A percentile compares a stretch with the other conserved stretches of the same genome.
phyloP scores from a whole-genome alignment of 2,888 invertebrate species.

The Drosophila subsilvestris region DNA sequence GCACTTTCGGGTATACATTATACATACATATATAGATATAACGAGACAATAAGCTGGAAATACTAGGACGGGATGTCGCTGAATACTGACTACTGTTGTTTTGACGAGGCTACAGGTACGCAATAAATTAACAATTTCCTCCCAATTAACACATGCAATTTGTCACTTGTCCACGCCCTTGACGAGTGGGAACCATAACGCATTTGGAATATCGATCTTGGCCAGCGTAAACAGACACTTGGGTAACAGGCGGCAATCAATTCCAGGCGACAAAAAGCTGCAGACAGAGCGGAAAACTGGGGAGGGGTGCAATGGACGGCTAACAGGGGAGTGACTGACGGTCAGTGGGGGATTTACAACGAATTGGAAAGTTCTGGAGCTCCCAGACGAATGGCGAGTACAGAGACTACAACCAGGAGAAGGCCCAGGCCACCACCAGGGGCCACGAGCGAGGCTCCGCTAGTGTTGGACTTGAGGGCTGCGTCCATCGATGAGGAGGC shows the following conservation, averaged over 20 bases:
- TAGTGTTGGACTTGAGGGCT: slow-evolving; percentile 58
- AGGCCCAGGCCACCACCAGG: not conserved
- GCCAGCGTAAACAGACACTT: slow-evolving; percentile 12
- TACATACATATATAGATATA: not conserved
- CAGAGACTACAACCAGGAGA: not conserved
- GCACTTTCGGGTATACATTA: not conserved
- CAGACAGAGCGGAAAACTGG: slow-evolving; percentile 4
- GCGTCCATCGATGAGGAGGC: slow-evolving; percentile 68
- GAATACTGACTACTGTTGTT: slow-evolving; percentile 15
- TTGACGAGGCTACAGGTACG: slow-evolving; percentile 11
- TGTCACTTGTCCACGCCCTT: slow-evolving; percentile 1
- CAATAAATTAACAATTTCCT: slow-evolving; percentile 27
- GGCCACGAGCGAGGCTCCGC: slow-evolving; percentile 13
- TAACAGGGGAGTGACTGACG: not conserved
- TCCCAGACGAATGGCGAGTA: not conserved
- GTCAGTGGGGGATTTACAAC: not conserved
- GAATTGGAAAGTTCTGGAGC: not conserved
- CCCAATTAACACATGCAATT: slow-evolving; percentile 36
- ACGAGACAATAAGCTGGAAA: not conserved
- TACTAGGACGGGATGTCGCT: slow-evolving; percentile 8
- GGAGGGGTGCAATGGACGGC: slow-evolving; percentile 13
- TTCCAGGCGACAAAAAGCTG: slow-evolving; percentile 20
- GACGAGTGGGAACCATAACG: not conserved
- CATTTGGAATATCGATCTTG: slow-evolving; percentile 31
- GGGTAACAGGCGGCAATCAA: not conserved